Evolutionary conservation across 2,797 vertebrate species (phyloP), one percentile per base, ranked within the genome.

Genomic region (Semotilus atromaculatus): DNA sequence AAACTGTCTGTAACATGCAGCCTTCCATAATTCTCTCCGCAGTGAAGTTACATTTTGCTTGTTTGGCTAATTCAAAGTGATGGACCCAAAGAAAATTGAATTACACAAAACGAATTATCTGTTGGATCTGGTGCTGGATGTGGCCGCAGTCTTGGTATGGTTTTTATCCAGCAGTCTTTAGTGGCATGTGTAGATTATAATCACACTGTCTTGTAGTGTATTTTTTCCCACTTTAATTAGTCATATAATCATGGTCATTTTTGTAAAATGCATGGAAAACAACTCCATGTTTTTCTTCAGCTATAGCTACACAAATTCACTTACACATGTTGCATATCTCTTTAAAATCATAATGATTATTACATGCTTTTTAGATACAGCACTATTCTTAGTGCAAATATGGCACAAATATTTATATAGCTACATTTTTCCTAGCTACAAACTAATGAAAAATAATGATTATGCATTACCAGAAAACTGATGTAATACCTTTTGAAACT

Each of bases 1-100:
- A 91, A 91, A 93, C 92, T 92, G 83, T 66, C 88, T 89, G 88
- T 93, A 94, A 95, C 92, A 92, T 86, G 88, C 89, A 88, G 86
- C 89, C 90, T 92, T 92, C 91, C 91, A 86, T 84, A 55, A 89
- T 81, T 91, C 87, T 86, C 88, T 88, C 88, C 81, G 86, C 86
- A 38, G 76, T 85, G 83, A 87, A 89, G 75, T 91, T 90, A 90
- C 86, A 91, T 86, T 88, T 82, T 68, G 78, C 71, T 87, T 86
- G 51, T 90, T 88, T 84, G 73, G 53, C 90, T 94, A 94, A 94
- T 95, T 92, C 86, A 88, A 87, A 85, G 88, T 92, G 91, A 93
- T 93, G 89, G 91, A 85, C 89, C 88, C 90, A 85, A 92, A 93
- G 92, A 76, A 88, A 91, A 94, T 94, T 88, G 87, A 90, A 93